Percentiles rank a stretch among this genome's conserved stretches.
Conservation (phyloP, 2,113 vertebrate species). For the Sceloporus undulatus region DNA sequence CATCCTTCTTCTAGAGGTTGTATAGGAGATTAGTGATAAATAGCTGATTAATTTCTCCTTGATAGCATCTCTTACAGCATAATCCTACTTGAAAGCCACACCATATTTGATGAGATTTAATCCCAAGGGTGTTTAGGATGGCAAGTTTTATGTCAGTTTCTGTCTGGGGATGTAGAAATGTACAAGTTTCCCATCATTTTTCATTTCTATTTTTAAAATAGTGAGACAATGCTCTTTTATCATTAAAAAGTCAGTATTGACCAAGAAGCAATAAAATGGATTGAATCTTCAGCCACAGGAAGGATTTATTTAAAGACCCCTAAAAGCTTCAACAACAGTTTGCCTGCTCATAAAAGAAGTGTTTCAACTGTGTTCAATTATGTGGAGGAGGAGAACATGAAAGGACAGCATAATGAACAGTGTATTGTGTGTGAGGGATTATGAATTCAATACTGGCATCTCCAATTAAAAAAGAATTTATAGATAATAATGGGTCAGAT, state of each 20-base stretch:
- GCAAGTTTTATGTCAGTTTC: background rate
- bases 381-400: background rate
- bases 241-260: background rate
- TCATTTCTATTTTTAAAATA: background rate
- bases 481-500: too few species aligned
- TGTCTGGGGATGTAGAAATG: background rate
- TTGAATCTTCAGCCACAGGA: background rate
- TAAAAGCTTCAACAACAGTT: too few species aligned
- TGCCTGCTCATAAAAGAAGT: too few species aligned
- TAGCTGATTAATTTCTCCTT: background rate
- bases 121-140: too few species aligned
- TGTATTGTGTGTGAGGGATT: too few species aligned
- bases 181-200: background rate
- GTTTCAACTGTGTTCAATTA: background rate
- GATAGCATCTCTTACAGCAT: background rate
- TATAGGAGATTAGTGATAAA: too few species aligned
- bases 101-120: too few species aligned
- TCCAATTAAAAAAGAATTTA: background rate
- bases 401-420: background rate
- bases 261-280: background rate
- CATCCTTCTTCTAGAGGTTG: background rate
- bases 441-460: background rate
- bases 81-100: background rate
- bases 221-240: background rate
- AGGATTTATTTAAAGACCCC: too few species aligned